Base-by-base conservation (phyloP, 2,888 invertebrate species). In the Hyposoter didymator region DNA sequence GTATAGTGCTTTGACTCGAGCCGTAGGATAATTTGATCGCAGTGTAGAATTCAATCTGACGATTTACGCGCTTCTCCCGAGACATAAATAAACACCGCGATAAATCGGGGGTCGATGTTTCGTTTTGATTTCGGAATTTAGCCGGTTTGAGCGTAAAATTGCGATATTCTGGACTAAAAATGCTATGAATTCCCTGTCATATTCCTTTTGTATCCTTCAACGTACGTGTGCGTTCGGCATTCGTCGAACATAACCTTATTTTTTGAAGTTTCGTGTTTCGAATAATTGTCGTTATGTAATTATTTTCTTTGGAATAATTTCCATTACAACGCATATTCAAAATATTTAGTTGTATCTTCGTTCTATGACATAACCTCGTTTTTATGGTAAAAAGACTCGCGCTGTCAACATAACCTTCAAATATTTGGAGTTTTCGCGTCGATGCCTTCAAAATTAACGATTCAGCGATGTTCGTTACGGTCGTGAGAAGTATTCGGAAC, bases 331-430 rank as follows among this genome's bases (percentile, higher is more conserved):
- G n/a, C 12, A 55, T 55, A 28, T 73, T 35, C 8, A 19, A 55
- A n/a, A n/a, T 62, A 45, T n/a, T 47, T 47, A 14, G 6, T 74
- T 64, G 35, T 81, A 70, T 66, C 66, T 76, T 73, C 35, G 10
- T 70, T 55, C 35, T 2, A 22, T 72, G 52, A 76, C 76, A 73
- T 84, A 81, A 82, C 72, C 66, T 69, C 12, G 19, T 14, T 59
- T 72, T 62, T 32, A 1, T 43, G 3, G n/a, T 2, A 14, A 45
- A n/a, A 69, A 52, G 52, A 67, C 45, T 28, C 22, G 49, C 19
- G 32, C 39, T 49, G 32, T n/a, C 73, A 59, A 78, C 74, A 81
- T 81, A 86, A 86, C 85, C 85, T 75, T 32, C n/a, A 67, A 78
- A 22, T 73, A 52, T 22, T 75, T 47, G 8, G 43, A 74, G 6